These are phyloP conservation scores for Sebastes fasciatus DNA, from an alignment of 2,113 vertebrate species.

Conservation along the genomic window DNA sequence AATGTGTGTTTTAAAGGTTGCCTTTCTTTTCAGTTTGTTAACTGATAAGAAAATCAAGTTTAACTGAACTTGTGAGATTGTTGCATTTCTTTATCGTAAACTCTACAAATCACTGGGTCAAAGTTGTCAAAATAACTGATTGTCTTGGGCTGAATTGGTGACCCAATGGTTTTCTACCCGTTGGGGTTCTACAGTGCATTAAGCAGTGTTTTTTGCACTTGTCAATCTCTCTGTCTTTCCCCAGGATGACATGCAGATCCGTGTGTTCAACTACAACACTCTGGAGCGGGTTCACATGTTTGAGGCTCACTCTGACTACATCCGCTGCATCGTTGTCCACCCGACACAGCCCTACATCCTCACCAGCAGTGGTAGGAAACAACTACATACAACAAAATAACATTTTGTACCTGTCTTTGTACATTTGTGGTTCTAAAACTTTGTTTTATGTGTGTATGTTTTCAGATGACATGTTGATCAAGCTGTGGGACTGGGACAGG, in stretches of 20 bases:
- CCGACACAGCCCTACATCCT: conserved; percentile 98
- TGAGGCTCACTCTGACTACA: conserved; percentile 98
- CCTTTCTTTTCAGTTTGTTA: not conserved
- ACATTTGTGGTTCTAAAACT: no score
- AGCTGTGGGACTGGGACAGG: conserved; percentile 99
- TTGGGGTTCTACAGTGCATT: no score
- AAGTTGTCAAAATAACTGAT: no score
- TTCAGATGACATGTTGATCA: conserved; percentile 99
- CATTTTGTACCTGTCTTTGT: no score
- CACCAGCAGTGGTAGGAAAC: conserved; percentile 94
- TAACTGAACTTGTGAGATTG: no score
- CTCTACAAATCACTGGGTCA: no score
- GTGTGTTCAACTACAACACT: conserved; percentile 99
- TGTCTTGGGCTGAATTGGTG: no score
- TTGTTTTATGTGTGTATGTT: conserved; percentile 19
- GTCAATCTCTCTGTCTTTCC: not conserved
- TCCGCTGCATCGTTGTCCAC: conserved; percentile 97
- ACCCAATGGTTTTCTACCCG: no score
- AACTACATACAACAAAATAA: not conserved
- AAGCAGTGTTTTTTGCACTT: no score
- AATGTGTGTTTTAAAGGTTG: not conserved
- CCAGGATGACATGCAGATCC: conserved; percentile 99
- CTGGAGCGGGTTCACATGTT: conserved; percentile 99
- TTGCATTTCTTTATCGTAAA: no score
- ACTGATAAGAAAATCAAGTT: no score